Evolutionary conservation across 2,888 invertebrate genomes (phyloP), one percentile per base, ranked within the genome.

Genomic region (Drosophila picticornis): DNA sequence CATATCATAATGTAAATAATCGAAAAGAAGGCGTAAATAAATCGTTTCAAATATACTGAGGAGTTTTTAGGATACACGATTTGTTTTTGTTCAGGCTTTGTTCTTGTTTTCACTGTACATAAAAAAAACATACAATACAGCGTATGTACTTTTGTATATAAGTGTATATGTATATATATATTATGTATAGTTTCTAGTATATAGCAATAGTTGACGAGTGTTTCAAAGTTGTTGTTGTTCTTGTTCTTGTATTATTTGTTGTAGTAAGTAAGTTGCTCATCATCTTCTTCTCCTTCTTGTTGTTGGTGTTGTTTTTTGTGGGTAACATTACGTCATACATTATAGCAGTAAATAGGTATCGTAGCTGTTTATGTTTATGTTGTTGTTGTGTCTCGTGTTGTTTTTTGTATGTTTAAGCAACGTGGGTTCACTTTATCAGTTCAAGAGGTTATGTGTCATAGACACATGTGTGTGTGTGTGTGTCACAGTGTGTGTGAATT

Each of bases 281-380:
- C 32, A 4, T 60, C 36, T 63, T 32, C 16, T 56, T 62, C 43
- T 31, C 65, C 60, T 38, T 72, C 75, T 59, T 51, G 25, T 52
- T 32, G 66, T 73, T 32, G 65, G 72, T 34, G 38, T 66, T 70
- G 48, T 80, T 75, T n/a, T 59, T 69, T 80, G 86, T 85, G 88
- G 86, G 81, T 88, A 79, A 90, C 74, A 76, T 90, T 86, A 75
- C 75, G 86, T 90, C 77, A 84, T 84, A 89, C 84, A 89, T 82
- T 71, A 89, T 76, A 87, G 87, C 85, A 88, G 83, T 84, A 89
- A 84, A 85, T 88, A 85, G 84, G 85, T 84, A 85, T 89, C 85
- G 85, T 90, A 85, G 88, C 83, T 87, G 88, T 79, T 68, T 34
- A 62, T 69, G 32, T 59, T 51, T 31, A 43, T 70, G 40, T 58